Percentiles rank a stretch among this genome's conserved stretches.
These are phyloP conservation scores for Pachydiplax longipennis DNA, from an alignment of 2,888 invertebrate genomes.

Conservation along the genomic window DNA sequence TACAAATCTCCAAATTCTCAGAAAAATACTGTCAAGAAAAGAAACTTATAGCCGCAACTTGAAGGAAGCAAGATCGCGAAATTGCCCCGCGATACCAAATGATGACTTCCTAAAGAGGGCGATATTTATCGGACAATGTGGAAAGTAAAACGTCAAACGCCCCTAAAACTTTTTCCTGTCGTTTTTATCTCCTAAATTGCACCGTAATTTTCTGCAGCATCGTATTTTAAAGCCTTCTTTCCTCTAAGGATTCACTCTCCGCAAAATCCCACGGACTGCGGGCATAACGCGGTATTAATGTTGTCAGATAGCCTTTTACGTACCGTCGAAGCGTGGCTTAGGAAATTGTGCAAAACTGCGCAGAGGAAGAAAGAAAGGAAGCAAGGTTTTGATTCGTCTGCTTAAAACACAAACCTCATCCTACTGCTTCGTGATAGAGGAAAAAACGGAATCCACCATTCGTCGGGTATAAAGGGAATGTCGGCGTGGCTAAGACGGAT, in stretches of 20 bases:
- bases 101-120: not conserved
- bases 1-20: too few relatives aligned
- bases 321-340: not conserved
- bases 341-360: not conserved
- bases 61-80: not conserved
- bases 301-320: not conserved
- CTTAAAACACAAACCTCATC: not conserved
- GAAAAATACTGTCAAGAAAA: too few relatives aligned
- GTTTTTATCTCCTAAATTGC: not conserved
- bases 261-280: not conserved
- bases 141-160: not conserved
- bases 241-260: not conserved
- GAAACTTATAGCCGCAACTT: too few relatives aligned
- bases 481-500: not conserved
- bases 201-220: not conserved
- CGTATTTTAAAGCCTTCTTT: not conserved
- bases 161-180: not conserved
- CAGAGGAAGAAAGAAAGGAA: not conserved
- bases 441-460: not conserved
- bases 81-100: not conserved
- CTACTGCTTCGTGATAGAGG: not conserved
- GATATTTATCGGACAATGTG: not conserved
- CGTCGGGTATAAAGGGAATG: not conserved
- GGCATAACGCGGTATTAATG: not conserved
- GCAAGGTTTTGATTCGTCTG: not conserved